Evolutionary conservation across 2,797 vertebrate genomes (phyloP).

Genomic region (Sus cebifrons): DNA sequence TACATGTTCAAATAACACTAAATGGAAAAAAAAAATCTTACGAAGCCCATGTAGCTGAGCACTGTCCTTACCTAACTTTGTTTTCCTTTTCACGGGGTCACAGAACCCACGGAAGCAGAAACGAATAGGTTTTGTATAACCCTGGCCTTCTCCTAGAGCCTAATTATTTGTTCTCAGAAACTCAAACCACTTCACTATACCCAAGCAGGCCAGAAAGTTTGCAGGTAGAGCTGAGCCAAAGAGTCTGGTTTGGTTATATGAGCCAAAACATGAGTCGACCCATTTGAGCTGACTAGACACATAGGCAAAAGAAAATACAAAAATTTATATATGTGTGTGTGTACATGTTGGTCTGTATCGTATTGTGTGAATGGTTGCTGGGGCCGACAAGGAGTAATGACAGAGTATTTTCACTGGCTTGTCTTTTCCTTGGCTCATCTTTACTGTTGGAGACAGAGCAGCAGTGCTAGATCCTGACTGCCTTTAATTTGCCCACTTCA

Average conservation of each 20-base stretch:
- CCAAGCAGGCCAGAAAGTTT: slow-evolving; percentile 76
- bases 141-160: slow-evolving; percentile 77
- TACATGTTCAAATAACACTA: neutral
- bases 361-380: neutral
- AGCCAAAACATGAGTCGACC: slow-evolving; percentile 82
- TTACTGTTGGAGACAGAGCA: slow-evolving; percentile 65
- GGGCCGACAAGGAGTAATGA: slow-evolving; percentile 50
- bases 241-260: slow-evolving; percentile 77
- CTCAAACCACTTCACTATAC: slow-evolving; percentile 79
- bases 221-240: slow-evolving; percentile 83
- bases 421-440: slow-evolving; percentile 75
- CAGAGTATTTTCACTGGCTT: slow-evolving; percentile 69
- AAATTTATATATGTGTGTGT: neutral
- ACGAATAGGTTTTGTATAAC: slow-evolving; percentile 74
- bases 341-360: neutral
- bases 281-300: slow-evolving; percentile 84
- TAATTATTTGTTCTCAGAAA: slow-evolving; percentile 87
- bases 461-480: neutral
- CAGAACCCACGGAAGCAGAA: slow-evolving; percentile 79
- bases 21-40: neutral
- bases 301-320: slow-evolving; percentile 78
- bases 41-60: neutral
- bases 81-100: slow-evolving; percentile 69
- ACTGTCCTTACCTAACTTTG: slow-evolving; percentile 68
- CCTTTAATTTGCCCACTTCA: slow-evolving; percentile 69